Evolutionary conservation across 1,140 invertebrate species (phyloP).

Genomic region (Atta colombica): DNA sequence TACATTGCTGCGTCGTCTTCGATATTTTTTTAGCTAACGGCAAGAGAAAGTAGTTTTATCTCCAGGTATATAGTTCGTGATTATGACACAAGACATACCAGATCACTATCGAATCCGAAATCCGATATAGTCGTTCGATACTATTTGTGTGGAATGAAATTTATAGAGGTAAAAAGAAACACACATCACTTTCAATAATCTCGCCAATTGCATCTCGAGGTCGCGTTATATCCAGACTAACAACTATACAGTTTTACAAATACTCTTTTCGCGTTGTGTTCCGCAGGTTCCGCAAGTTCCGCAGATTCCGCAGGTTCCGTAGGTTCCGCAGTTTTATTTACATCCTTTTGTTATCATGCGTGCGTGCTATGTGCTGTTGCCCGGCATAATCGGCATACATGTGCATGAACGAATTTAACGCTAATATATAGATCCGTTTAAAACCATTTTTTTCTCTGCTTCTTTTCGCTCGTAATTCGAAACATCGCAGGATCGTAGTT

Average conservation of each 20-base stretch:
- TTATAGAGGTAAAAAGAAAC: not conserved
- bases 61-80: not conserved
- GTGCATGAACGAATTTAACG: conserved; percentile 39
- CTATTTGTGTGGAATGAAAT: conserved; percentile 12
- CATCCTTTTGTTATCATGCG: too few relatives aligned
- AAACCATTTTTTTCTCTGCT: too few relatives aligned
- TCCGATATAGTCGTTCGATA: not conserved
- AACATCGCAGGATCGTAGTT: conserved; percentile 5
- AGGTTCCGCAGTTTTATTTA: too few relatives aligned
- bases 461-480: not conserved
- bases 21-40: not conserved
- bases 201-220: conserved; percentile 33
- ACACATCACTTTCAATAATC: not conserved
- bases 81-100: not conserved
- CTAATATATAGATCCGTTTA: conserved; percentile 30
- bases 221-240: conserved; percentile 35
- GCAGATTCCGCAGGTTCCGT: too few relatives aligned
- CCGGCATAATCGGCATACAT: conserved; percentile 38
- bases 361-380: too few relatives aligned
- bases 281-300: not conserved
- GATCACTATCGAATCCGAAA: not conserved
- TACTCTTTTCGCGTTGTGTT: conserved; percentile 45
- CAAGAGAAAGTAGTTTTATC: conserved; percentile 26
- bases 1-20: not conserved
- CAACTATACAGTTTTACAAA: conserved; percentile 58